A percentile compares a stretch with the other conserved stretches of the same genome.
These are phyloP conservation scores for Embidobia sp. DNA, from an alignment of 2,888 invertebrate species.

Conservation along the genomic window DNA sequence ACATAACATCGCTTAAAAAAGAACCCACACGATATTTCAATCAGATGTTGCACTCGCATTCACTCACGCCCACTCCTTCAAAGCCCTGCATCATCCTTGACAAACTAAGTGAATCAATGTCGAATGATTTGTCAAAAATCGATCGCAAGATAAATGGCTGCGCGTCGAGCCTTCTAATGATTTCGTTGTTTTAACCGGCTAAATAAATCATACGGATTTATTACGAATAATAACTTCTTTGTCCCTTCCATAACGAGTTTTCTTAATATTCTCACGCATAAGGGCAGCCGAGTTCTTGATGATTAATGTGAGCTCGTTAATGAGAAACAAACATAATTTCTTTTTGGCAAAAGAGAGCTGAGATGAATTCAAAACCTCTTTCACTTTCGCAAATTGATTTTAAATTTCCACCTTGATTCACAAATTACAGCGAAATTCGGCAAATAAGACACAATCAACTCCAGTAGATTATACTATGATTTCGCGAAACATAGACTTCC, in stretches of 20 bases:
- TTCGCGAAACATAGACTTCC: too few species aligned
- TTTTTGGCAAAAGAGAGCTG: constrained; percentile 58
- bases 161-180: constrained; percentile 45
- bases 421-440: too few species aligned
- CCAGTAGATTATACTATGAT: too few species aligned
- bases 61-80: constrained; percentile 42
- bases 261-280: constrained; percentile 65
- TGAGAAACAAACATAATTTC: constrained; percentile 77
- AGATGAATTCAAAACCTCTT: constrained; percentile 19
- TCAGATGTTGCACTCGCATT: constrained; percentile 42
- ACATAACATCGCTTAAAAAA: constrained; percentile 26
- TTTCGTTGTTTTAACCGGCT: constrained; percentile 56
- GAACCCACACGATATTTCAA: constrained; percentile 46
- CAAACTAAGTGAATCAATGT: constrained; percentile 59
- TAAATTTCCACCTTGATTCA: constrained; percentile 5
- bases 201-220: constrained; percentile 65
- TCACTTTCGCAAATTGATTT: constrained; percentile 23
- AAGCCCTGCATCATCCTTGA: constrained; percentile 51
- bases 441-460: too few species aligned
- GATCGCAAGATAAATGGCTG: constrained; percentile 56
- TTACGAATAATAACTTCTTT: constrained; percentile 65
- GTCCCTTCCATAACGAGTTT: constrained; percentile 68
- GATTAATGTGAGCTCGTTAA: constrained; percentile 79
- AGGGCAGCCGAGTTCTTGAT: constrained; percentile 66
- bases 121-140: constrained; percentile 62